Evolutionary conservation across 2,113 vertebrate species (phyloP), one percentile per base, ranked within the genome.

Genomic region (Phrynosoma blainvillii): DNA sequence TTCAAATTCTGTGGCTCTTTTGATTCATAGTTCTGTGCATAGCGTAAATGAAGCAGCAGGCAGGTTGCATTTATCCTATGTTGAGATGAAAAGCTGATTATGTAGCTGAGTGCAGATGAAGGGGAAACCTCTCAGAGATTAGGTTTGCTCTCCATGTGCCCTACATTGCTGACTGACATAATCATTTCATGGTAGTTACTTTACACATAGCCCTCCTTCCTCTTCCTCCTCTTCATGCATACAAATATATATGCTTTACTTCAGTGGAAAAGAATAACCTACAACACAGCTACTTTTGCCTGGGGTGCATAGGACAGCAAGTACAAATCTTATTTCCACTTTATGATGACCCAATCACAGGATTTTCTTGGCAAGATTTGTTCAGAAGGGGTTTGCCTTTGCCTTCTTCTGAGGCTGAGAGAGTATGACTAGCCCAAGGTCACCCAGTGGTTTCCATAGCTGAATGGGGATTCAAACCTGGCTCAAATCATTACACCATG

Each of bases 31-130:
- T 65, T 93, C 70, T 85, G 90, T 90, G 92, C 90, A 80, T 91
- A 89, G 87, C 89, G 91, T 23, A 89, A 95, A 93, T 65, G 91
- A 91, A 94, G 94, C 95, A 95, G 96, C 90, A 94, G 94, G 94
- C 93, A 91, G 89, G 94, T 93, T 95, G 93, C 91, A 95, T 93
- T 96, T 96, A 96, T 96, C 95, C 84, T 79, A 91, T 40, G 54
- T 90, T 91, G 94, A 95, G 92, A 96, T 88, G 95, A 95, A 97
- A 97, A 97, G 96, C 96, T 95, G 96, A 97, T 97, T 97, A 97
- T 65, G 87, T 90, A 95, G 95, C 92, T 87, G 84, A 95, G 93
- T 93, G 94, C 93, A 96, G 96, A 97, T 96, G 96, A 97, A 95
- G 95, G 93, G 93, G 94, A 96, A 96, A 96, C 93, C 93, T 97